Evolutionary conservation across 2,888 invertebrate species (phyloP).

Genomic region (Pteria penguin): DNA sequence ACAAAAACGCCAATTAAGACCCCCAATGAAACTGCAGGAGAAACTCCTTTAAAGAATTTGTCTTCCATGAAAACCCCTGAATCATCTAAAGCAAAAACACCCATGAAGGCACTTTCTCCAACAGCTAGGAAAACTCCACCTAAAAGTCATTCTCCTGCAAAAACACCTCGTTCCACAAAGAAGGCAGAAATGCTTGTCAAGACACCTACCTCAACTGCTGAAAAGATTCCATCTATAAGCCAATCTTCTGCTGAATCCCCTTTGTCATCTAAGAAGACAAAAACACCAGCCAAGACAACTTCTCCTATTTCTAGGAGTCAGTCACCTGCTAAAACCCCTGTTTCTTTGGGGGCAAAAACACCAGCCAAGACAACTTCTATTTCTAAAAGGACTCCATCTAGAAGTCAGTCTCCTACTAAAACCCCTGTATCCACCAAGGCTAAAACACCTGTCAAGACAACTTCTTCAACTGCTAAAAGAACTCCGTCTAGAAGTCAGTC

Average conservation of each 20-base stretch:
- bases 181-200: too few relatives aligned
- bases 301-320: slow-evolving; percentile 27
- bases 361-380: neutral
- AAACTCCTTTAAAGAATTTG: too few relatives aligned
- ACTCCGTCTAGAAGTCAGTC: slow-evolving; percentile 8
- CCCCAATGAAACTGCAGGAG: neutral
- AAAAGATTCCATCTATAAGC: neutral
- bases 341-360: neutral
- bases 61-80: too few relatives aligned
- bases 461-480: neutral
- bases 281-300: slow-evolving; percentile 4
- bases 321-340: slow-evolving; percentile 16
- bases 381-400: slow-evolving; percentile 25
- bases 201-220: neutral
- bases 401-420: too few relatives aligned
- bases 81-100: slow-evolving; percentile 22
- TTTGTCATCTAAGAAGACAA: slow-evolving; percentile 23
- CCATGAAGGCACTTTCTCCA: slow-evolving; percentile 12
- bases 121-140: slow-evolving; percentile 9
- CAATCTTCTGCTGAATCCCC: neutral
- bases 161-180: too few relatives aligned
- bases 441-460: slow-evolving; percentile 15
- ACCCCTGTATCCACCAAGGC: slow-evolving; percentile 5
- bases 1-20: slow-evolving; percentile 22
- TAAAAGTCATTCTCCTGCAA: neutral